These are phyloP conservation scores for Apeira syringaria DNA, from an alignment of 2,888 invertebrate species.

Conservation along the genomic window DNA sequence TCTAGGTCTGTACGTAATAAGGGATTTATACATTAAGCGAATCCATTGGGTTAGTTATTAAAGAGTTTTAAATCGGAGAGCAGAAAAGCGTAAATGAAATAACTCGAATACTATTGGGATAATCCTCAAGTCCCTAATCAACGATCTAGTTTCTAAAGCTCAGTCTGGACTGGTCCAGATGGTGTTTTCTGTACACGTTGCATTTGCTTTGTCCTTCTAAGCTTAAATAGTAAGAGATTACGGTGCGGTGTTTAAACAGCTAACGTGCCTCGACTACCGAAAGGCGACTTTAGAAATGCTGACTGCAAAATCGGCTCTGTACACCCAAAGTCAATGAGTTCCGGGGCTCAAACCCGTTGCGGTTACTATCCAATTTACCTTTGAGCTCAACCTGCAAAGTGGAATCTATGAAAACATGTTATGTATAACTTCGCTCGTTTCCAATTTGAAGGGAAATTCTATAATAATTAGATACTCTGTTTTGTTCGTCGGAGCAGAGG, in stretches of 20 bases:
- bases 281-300: slow-evolving; percentile 31
- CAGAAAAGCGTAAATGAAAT: slow-evolving; percentile 9
- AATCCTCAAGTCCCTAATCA: slow-evolving; percentile 11
- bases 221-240: slow-evolving; percentile 20
- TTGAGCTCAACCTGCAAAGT: slow-evolving; percentile 53
- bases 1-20: no score
- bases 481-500: slow-evolving; percentile 2
- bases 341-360: slow-evolving; percentile 49
- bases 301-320: slow-evolving; percentile 39
- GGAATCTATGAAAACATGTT: slow-evolving; percentile 39
- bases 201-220: slow-evolving; percentile 15
- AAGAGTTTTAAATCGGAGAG: no score
- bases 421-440: slow-evolving; percentile 35
- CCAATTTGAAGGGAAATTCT: slow-evolving; percentile 24
- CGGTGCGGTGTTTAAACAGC: slow-evolving; percentile 19
- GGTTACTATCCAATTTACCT: slow-evolving; percentile 72
- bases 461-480: slow-evolving; percentile 34
- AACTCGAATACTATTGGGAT: background rate
- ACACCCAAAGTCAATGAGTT: slow-evolving; percentile 45
- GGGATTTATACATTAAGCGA: no score
- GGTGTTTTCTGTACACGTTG: slow-evolving; percentile 14
- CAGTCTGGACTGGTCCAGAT: slow-evolving; percentile 4
- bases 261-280: slow-evolving; percentile 18
- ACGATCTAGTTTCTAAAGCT: slow-evolving; percentile 8
- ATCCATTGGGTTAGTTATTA: no score